These are phyloP conservation scores for Myodes glareolus DNA, from an alignment of 2,113 vertebrate species.

Conservation along the genomic window DNA sequence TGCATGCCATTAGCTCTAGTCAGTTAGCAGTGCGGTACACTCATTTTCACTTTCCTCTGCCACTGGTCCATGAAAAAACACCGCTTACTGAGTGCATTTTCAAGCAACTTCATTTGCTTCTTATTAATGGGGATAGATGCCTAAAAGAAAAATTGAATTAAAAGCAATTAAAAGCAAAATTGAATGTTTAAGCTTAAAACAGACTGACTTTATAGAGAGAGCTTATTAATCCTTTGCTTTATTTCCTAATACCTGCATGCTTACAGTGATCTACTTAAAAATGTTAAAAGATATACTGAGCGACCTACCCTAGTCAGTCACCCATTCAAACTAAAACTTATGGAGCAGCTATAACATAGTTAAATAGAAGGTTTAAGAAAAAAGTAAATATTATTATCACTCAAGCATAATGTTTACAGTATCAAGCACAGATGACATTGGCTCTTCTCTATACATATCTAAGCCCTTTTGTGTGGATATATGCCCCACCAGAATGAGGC, in stretches of 20 bases:
- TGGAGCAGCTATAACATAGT: background rate
- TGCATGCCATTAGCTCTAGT: slow-evolving; percentile 72
- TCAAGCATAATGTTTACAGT: background rate
- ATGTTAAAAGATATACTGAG: background rate
- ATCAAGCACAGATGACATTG: background rate
- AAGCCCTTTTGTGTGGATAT: background rate
- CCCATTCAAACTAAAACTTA: background rate
- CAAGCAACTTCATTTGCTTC: slow-evolving; percentile 70
- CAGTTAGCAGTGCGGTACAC: slow-evolving; percentile 42
- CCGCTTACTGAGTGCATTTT: slow-evolving; percentile 17
- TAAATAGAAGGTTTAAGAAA: background rate
- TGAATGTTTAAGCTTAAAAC: slow-evolving; percentile 2
- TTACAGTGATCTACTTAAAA: background rate
- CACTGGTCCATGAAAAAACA: slow-evolving; percentile 61
- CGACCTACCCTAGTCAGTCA: background rate
- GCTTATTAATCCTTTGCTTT: background rate
- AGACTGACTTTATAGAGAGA: background rate
- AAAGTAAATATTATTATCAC: background rate
- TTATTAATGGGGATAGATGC: slow-evolving; percentile 40
- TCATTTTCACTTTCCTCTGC: slow-evolving; percentile 23
- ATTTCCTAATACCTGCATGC: background rate
- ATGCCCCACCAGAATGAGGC: background rate
- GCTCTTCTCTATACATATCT: background rate
- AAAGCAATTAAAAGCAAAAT: slow-evolving; percentile 34
- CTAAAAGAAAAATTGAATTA: slow-evolving; percentile 21